Evolutionary conservation across 2,888 invertebrate genomes (phyloP).

Genomic region (Eupithecia vulgata): DNA sequence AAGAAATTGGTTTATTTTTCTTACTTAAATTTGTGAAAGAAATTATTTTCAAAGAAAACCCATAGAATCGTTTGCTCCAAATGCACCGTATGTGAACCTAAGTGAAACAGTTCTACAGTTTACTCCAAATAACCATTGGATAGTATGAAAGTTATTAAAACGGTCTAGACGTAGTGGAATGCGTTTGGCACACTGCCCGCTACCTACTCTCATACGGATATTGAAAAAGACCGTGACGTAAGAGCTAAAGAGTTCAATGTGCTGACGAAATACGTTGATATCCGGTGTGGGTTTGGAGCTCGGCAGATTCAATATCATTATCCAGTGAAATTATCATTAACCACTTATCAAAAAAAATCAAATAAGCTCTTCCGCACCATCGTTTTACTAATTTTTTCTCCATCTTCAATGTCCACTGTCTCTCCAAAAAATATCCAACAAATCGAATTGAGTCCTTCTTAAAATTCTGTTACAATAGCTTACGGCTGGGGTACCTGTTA

Average conservation of each 20-base stretch:
- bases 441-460: slow-evolving; percentile 28
- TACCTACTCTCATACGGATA: neutral
- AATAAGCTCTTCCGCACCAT: neutral
- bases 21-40: no score
- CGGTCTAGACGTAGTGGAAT: slow-evolving; percentile 25
- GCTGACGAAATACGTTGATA: neutral
- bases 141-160: slow-evolving; percentile 21
- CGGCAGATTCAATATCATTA: neutral
- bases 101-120: neutral
- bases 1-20: no score
- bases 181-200: slow-evolving; percentile 23
- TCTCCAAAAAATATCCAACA: slow-evolving; percentile 1
- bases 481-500: slow-evolving; percentile 13
- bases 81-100: neutral
- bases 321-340: no score
- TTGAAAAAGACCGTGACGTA: slow-evolving; percentile 3
- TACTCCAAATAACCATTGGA: slow-evolving; percentile 8
- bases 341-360: no score
- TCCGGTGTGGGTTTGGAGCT: neutral
- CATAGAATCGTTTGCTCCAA: neutral
- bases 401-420: neutral
- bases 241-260: slow-evolving; percentile 6
- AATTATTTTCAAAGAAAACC: neutral
- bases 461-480: slow-evolving; percentile 30
- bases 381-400: neutral